A percentile compares a stretch with the other conserved stretches of the same genome.
Evolutionary conservation across 2,797 vertebrate genomes (phyloP).

Genomic region (Orestias chungarensis): DNA sequence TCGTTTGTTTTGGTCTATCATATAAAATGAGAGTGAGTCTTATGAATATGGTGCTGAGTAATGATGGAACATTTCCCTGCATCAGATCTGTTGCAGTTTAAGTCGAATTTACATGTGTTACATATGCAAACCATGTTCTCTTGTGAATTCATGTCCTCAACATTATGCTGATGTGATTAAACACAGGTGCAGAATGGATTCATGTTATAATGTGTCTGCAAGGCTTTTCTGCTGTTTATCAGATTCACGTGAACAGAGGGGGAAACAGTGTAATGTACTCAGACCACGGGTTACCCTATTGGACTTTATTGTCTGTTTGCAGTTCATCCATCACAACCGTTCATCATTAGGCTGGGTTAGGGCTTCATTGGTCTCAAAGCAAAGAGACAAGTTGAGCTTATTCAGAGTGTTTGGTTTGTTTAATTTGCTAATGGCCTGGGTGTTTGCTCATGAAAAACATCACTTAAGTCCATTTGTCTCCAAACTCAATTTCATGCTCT

Average conservation of each 20-base stretch:
- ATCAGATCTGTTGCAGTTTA: conserved; percentile 24
- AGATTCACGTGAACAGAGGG: conserved; percentile 28
- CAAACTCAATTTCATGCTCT: conserved; percentile 76
- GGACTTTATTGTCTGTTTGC: conserved; percentile 39
- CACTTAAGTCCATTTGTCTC: conserved; percentile 64
- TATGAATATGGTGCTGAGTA: not conserved
- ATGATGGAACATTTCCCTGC: not conserved
- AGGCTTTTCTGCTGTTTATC: conserved; percentile 12
- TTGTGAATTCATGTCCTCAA: conserved; percentile 16
- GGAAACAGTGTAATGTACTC: conserved; percentile 28
- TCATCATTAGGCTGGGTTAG: conserved; percentile 59
- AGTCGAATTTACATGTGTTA: conserved; percentile 15
- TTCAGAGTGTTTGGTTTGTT: conserved; percentile 71
- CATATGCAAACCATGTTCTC: conserved; percentile 19
- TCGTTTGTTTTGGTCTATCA: not conserved
- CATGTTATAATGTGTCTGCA: conserved; percentile 2
- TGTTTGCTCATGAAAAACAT: conserved; percentile 73
- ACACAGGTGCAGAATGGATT: conserved; percentile 27
- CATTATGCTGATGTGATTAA: conserved; percentile 25
- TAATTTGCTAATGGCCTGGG: conserved; percentile 70
- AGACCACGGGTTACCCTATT: conserved; percentile 27
- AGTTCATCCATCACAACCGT: conserved; percentile 44
- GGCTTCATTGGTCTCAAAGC: conserved; percentile 34
- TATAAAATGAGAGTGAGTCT: not conserved
- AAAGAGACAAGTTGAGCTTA: conserved; percentile 36